Evolutionary conservation across 2,113 vertebrate genomes (phyloP).

Genomic region (Paramormyrops kingsleyae): DNA sequence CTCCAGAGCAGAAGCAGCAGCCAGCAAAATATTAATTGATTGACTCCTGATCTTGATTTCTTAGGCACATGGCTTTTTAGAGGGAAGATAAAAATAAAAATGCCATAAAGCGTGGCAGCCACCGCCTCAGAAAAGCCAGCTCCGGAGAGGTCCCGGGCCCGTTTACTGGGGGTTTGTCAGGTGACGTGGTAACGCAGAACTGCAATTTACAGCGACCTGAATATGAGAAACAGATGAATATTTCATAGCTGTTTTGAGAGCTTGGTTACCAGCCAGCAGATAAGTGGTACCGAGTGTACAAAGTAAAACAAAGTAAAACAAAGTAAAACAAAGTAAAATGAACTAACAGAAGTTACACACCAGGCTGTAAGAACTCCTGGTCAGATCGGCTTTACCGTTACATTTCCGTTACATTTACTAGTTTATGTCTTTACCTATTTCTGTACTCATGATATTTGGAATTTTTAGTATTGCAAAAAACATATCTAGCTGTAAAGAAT

Average conservation of each 20-base stretch:
- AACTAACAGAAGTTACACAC: not conserved
- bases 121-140: not conserved
- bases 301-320: not conserved
- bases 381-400: not conserved
- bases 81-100: not conserved
- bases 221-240: not conserved
- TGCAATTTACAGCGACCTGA: not conserved
- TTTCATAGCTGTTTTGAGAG: not conserved
- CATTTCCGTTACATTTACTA: not conserved
- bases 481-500: not conserved
- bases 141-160: not conserved
- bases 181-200: not conserved
- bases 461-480: not conserved
- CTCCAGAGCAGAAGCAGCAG: not conserved
- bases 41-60: constrained; percentile 8
- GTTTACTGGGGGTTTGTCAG: not conserved
- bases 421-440: not conserved
- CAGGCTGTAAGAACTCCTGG: not conserved
- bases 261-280: not conserved
- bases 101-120: not conserved
- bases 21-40: not conserved
- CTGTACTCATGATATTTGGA: not conserved
- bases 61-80: not conserved
- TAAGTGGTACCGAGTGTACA: not conserved
- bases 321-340: not conserved